Evolutionary conservation across 2,797 vertebrate species (phyloP), one percentile per base, ranked within the genome.

Genomic region (Tapirus indicus): DNA sequence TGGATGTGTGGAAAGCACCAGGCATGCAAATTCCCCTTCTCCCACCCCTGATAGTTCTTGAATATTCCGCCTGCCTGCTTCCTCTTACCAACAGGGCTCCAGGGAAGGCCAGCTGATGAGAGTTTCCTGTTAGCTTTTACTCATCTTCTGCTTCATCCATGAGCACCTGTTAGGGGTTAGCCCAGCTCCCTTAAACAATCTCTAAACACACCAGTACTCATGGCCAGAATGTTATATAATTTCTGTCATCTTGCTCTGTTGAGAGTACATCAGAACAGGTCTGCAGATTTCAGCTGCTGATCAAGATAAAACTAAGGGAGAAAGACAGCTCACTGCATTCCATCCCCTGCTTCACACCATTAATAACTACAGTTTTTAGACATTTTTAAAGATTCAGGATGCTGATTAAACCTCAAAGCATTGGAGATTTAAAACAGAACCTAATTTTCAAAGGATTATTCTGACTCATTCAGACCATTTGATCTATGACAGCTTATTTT

Each of bases 401-500:
- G 93, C 68, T 74, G 69, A 94, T 95, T 97, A 96, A 83, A 93
- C 47, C 69, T 86, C 75, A 92, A 75, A 93, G 87, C 68, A 21
- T 27, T 47, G 25, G 84, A 93, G 80, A 96, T 69, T 92, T 68
- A 77, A 93, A 95, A 71, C 64, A 88, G 90, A 96, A 56, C 58
- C 20, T 74, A 7, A 49, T 69, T 95, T 96, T 83, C 79, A 88
- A 88, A 96, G 80, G 56, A 85, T 97, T 97, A 49, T 78, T 94
- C 82, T 94, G 75, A 94, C 64, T 97, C 72, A 78, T 80, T 93
- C 90, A 94, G 88, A 82, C 79, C 38, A 18, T 95, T 94, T 93
- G 88, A 88, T 96, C 54, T 92, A 32, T 93, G 47, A 20, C 23
- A 91, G 66, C 56, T 79, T 94, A 69, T 85, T 84, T 96, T 96